Evolutionary conservation across 1,140 invertebrate species (phyloP).

Genomic region (Temnothorax curvispinosus): DNA sequence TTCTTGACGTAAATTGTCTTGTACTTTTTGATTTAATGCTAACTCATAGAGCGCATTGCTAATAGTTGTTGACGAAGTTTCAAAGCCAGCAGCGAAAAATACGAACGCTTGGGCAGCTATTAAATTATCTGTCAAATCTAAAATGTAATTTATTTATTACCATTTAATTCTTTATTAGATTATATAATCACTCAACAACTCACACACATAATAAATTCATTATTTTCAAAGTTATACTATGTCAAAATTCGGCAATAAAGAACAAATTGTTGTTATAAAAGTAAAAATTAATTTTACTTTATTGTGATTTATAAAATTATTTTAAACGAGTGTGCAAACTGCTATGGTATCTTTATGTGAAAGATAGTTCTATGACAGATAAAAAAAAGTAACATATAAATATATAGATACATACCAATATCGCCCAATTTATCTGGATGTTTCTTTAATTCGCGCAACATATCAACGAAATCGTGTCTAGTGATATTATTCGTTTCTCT

Average conservation of each 20-base stretch:
- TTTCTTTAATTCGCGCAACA: conserved; percentile 85
- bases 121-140: conserved; percentile 76
- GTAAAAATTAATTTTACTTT: background rate
- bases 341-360: background rate
- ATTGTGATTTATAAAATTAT: background rate
- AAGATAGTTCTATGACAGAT: conserved; percentile 67
- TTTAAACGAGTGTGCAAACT: background rate
- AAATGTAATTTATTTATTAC: conserved; percentile 3
- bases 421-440: conserved; percentile 59
- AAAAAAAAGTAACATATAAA: background rate
- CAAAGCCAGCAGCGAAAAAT: conserved; percentile 87
- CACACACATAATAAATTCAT: no score
- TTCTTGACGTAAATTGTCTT: background rate
- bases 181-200: background rate
- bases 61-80: conserved; percentile 87
- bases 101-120: conserved; percentile 81
- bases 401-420: conserved; percentile 74
- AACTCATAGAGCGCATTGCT: conserved; percentile 78
- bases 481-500: conserved; percentile 84
- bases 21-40: background rate
- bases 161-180: background rate
- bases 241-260: no score
- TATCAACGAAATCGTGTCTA: conserved; percentile 87
- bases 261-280: no score
- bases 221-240: no score